Percentiles rank a stretch among this genome's conserved stretches.
phyloP scores from a whole-genome alignment of 1,140 invertebrate species.

The Pachyrhynchus sulphureomaculatus region DNA sequence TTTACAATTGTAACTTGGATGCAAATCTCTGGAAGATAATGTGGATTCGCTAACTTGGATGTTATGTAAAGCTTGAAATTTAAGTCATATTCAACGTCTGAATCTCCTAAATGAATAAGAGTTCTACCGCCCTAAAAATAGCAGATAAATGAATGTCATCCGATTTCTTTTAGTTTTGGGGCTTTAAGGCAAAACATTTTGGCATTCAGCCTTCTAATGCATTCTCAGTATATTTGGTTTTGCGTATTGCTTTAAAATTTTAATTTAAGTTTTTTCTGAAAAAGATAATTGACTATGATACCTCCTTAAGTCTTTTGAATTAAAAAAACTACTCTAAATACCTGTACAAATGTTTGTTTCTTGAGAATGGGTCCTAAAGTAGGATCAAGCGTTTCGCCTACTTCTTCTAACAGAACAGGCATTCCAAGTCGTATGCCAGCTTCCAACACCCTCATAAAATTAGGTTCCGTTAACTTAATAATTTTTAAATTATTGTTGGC shows the following conservation, averaged over 20 bases:
- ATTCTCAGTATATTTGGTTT: too few species aligned
- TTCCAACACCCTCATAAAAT: slow-evolving; percentile 77
- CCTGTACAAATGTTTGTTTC: slow-evolving; percentile 71
- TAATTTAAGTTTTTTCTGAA: too few species aligned
- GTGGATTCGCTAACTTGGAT: slow-evolving; percentile 87
- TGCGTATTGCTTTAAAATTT: too few species aligned
- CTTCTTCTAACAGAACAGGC: slow-evolving; percentile 81
- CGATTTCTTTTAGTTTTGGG: neutral
- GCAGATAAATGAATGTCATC: slow-evolving; percentile 4
- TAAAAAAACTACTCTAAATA: too few species aligned
- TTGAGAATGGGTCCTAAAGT: slow-evolving; percentile 78
- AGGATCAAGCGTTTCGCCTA: slow-evolving; percentile 83
- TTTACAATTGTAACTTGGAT: slow-evolving; percentile 90
- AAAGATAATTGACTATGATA: too few species aligned
- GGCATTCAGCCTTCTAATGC: too few species aligned
- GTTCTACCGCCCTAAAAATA: slow-evolving; percentile 67
- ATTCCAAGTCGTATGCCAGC: slow-evolving; percentile 77
- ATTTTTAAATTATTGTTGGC: slow-evolving; percentile 69
- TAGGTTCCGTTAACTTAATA: slow-evolving; percentile 72
- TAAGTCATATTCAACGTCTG: slow-evolving; percentile 81
- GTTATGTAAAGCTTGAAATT: slow-evolving; percentile 88
- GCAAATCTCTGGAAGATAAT: slow-evolving; percentile 87
- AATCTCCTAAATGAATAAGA: slow-evolving; percentile 78
- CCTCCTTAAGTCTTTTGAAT: too few species aligned
- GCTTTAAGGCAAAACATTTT: too few species aligned